phyloP scores from a whole-genome alignment of 2,797 vertebrate species.

The Forpus xanthops region DNA sequence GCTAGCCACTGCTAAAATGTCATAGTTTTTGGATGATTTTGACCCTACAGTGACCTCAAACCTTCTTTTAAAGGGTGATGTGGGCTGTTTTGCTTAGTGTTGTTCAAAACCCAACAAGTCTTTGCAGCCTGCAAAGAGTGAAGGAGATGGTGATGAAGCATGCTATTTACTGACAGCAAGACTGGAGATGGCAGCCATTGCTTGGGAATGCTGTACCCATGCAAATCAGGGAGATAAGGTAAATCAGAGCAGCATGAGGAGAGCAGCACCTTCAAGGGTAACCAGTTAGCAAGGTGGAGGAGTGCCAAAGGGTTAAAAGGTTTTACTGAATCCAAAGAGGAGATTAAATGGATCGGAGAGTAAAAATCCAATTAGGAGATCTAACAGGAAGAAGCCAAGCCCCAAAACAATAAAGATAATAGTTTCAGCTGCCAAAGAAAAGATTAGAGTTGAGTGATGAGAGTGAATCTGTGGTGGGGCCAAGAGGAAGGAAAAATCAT shows the following conservation, averaged over 20 bases:
- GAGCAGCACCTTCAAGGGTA: neutral
- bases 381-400: constrained; percentile 40
- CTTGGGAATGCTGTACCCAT: neutral
- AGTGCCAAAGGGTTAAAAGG: constrained; percentile 2
- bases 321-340: neutral
- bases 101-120: neutral
- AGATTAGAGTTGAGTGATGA: neutral
- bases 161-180: neutral
- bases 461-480: neutral
- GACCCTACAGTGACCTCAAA: neutral
- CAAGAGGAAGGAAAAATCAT: neutral
- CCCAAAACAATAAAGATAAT: constrained; percentile 48
- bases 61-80: neutral
- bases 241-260: neutral
- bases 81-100: neutral
- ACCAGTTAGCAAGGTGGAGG: neutral
- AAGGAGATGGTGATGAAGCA: neutral
- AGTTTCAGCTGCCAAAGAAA: constrained; percentile 34
- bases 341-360: constrained; percentile 41
- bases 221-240: neutral
- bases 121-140: neutral
- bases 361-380: constrained; percentile 59
- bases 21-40: neutral
- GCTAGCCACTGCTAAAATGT: neutral
- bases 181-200: neutral